Evolutionary conservation across 1,140 invertebrate species (phyloP).

Genomic region (Tetragonula clypearis): DNA sequence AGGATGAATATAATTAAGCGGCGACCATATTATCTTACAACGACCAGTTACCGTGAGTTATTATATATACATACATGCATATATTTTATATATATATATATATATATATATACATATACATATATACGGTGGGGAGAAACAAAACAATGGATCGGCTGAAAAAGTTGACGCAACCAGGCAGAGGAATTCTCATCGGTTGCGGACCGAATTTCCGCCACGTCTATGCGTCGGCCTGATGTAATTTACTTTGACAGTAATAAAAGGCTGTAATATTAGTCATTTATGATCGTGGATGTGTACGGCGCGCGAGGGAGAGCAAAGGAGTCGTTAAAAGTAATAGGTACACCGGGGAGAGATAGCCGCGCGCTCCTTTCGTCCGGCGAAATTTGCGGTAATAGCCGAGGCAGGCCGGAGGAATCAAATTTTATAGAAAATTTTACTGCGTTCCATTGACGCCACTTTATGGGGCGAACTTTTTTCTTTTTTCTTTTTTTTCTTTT

Average conservation of each 20-base stretch:
- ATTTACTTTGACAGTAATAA: slow-evolving; percentile 57
- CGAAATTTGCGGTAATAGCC: slow-evolving; percentile 51
- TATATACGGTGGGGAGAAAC: no score
- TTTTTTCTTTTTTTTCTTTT: no score
- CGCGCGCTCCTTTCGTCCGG: slow-evolving; percentile 24
- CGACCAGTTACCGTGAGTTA: not conserved
- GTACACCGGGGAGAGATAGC: slow-evolving; percentile 45
- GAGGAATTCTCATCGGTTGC: not conserved
- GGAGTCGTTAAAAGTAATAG: slow-evolving; percentile 55
- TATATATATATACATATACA: no score
- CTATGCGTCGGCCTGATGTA: slow-evolving; percentile 8
- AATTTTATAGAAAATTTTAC: slow-evolving; percentile 59
- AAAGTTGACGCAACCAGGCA: not conserved
- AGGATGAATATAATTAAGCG: not conserved
- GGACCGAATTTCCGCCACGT: slow-evolving; percentile 15
- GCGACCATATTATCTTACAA: not conserved
- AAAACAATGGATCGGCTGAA: not conserved
- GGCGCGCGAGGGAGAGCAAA: slow-evolving; percentile 27
- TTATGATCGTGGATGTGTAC: slow-evolving; percentile 43
- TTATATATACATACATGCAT: not conserved
- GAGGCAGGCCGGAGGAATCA: slow-evolving; percentile 40
- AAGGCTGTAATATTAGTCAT: slow-evolving; percentile 51
- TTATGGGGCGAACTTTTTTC: slow-evolving; percentile 43
- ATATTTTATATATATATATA: no score
- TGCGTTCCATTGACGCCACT: slow-evolving; percentile 43